A percentile compares a stretch with the other conserved stretches of the same genome.
Conservation (phyloP, 1,140 invertebrate species). For the Papilio polytes region DNA sequence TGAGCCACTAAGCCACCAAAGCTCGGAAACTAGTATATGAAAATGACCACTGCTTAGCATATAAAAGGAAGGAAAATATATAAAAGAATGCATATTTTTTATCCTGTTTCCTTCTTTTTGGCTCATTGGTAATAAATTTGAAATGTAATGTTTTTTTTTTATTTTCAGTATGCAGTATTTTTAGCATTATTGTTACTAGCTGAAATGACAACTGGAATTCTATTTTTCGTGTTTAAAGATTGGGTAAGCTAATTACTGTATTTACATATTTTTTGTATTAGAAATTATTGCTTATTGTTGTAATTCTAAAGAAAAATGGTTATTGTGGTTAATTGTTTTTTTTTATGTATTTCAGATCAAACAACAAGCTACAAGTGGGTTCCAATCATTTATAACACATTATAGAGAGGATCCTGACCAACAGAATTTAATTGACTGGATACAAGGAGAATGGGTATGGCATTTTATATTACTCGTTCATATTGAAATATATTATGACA, state of each 20-base stretch:
- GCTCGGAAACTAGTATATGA: too few relatives aligned
- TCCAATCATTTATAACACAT: constrained; percentile 97
- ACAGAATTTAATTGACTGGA: constrained; percentile 99
- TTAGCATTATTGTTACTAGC: constrained; percentile 94
- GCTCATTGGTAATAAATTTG: constrained; percentile 4
- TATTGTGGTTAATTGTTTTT: not conserved
- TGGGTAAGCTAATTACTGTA: constrained; percentile 89
- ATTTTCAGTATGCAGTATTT: constrained; percentile 95
- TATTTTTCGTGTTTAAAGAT: constrained; percentile 98
- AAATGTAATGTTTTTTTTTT: constrained; percentile 52
- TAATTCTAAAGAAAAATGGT: not conserved
- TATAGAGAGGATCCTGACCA: constrained; percentile 99
- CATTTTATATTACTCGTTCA: constrained; percentile 39
- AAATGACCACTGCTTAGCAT: too few relatives aligned
- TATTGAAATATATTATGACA: not conserved
- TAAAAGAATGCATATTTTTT: too few relatives aligned
- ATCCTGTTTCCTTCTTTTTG: not conserved
- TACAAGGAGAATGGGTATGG: constrained; percentile 98
- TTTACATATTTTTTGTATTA: not conserved
- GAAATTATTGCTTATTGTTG: not conserved
- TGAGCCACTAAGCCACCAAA: too few relatives aligned
- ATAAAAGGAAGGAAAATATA: too few relatives aligned
- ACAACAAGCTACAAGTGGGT: constrained; percentile 94
- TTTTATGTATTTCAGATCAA: constrained; percentile 87
- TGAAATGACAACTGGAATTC: constrained; percentile 95